These are phyloP conservation scores for Cynocephalus volans DNA, from an alignment of 2,113 vertebrate genomes.

Conservation along the genomic window DNA sequence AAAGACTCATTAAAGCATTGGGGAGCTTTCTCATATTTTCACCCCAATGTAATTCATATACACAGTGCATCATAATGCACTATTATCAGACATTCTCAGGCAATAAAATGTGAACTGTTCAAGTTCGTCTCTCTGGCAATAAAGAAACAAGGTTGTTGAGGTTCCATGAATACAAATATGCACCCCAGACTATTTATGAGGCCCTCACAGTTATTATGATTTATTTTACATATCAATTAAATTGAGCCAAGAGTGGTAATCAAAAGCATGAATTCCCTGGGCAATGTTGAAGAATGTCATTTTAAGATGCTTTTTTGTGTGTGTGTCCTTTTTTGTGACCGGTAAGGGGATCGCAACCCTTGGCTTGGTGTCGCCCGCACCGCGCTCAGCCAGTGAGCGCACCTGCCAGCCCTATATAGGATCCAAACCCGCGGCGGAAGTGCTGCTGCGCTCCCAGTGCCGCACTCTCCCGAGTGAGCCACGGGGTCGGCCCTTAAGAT, in stretches of 20 bases:
- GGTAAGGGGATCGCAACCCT: no score
- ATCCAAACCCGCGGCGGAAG: no score
- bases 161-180: slow-evolving; percentile 51
- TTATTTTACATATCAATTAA: slow-evolving; percentile 91
- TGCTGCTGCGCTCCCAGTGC: no score
- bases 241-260: slow-evolving; percentile 90
- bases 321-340: no score
- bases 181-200: slow-evolving; percentile 57
- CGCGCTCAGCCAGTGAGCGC: no score
- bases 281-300: slow-evolving; percentile 86
- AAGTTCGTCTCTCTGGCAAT: slow-evolving; percentile 69
- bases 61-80: background rate
- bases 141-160: slow-evolving; percentile 63
- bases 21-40: slow-evolving; percentile 31
- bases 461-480: no score
- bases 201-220: slow-evolving; percentile 54
- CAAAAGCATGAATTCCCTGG: slow-evolving; percentile 90
- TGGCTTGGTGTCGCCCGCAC: no score
- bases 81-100: slow-evolving; percentile 67
- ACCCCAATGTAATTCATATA: slow-evolving; percentile 23
- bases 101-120: slow-evolving; percentile 67
- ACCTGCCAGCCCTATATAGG: no score
- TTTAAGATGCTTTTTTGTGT: slow-evolving; percentile 85
- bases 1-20: slow-evolving; percentile 56
- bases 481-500: no score